Percentiles rank a stretch among this genome's conserved stretches.
phyloP scores from a whole-genome alignment of 2,797 vertebrate species.

The Cynopterus sphinx region DNA sequence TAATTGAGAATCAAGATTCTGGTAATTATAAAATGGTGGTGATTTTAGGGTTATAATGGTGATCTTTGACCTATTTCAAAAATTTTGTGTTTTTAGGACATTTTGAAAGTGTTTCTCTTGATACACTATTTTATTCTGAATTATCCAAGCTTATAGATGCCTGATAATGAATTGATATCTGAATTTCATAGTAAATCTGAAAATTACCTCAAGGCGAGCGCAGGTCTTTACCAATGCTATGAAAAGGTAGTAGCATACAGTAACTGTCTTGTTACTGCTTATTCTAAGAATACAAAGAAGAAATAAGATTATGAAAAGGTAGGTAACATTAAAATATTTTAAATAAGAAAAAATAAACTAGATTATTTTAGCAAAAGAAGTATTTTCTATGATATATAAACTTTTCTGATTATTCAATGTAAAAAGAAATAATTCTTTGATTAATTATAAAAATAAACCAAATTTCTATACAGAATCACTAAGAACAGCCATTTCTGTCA shows the following conservation, averaged over 20 bases:
- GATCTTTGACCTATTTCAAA: neutral
- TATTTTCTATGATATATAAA: neutral
- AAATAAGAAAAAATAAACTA: neutral
- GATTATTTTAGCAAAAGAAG: neutral
- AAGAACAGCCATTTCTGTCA: neutral
- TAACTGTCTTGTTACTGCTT: neutral
- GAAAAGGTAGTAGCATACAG: neutral
- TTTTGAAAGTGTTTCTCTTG: neutral
- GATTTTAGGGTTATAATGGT: neutral
- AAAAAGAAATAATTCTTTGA: neutral
- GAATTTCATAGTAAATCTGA: neutral
- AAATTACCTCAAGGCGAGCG: neutral
- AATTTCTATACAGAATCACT: neutral
- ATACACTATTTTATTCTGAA: neutral
- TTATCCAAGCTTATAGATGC: neutral
- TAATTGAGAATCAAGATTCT: neutral
- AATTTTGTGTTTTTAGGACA: neutral
- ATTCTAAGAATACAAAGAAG: neutral
- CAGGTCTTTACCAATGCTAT: neutral
- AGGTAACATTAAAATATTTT: neutral
- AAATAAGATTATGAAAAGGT: slow-evolving; percentile 6
- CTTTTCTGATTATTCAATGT: neutral
- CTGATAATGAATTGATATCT: neutral
- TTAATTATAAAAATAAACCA: neutral
- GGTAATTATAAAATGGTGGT: neutral